Evolutionary conservation across 1,140 invertebrate species (phyloP).

Genomic region (Pteromalus puparum): DNA sequence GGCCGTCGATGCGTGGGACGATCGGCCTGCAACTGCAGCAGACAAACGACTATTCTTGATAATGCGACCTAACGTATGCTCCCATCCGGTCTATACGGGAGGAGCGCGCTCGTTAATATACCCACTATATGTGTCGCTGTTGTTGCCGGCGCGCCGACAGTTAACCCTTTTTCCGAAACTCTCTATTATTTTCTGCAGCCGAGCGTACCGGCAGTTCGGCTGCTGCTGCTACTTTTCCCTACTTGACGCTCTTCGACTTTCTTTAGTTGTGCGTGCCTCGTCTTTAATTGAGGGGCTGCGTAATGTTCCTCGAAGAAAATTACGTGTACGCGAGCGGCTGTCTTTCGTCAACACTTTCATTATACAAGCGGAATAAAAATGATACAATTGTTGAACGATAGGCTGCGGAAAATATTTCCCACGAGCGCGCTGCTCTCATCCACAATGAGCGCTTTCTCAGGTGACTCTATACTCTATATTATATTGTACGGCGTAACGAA

Average conservation of each 20-base stretch:
- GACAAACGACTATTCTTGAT: conserved; percentile 35
- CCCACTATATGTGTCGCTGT: neutral
- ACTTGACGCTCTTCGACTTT: neutral
- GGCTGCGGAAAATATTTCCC: neutral
- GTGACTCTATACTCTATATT: neutral
- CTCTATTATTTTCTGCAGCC: neutral
- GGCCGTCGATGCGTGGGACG: conserved; percentile 47
- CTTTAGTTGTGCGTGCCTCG: neutral
- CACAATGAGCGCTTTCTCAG: neutral
- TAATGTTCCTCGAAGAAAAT: neutral
- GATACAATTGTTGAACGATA: conserved; percentile 21
- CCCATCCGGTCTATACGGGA: conserved; percentile 22
- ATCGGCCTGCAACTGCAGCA: neutral
- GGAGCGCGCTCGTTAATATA: neutral
- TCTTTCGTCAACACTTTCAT: conserved; percentile 27
- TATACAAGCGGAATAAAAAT: conserved; percentile 10
- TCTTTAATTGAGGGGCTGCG: conserved; percentile 29
- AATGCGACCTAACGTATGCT: conserved; percentile 30
- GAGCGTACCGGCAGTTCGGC: neutral
- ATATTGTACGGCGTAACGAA: neutral
- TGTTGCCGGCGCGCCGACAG: neutral
- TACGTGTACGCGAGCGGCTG: neutral
- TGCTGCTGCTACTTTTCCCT: neutral
- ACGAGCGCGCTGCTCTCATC: neutral
- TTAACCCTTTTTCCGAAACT: conserved; percentile 12